These are phyloP conservation scores for Acrobasis repandana DNA, from an alignment of 2,888 invertebrate genomes.

Conservation along the genomic window DNA sequence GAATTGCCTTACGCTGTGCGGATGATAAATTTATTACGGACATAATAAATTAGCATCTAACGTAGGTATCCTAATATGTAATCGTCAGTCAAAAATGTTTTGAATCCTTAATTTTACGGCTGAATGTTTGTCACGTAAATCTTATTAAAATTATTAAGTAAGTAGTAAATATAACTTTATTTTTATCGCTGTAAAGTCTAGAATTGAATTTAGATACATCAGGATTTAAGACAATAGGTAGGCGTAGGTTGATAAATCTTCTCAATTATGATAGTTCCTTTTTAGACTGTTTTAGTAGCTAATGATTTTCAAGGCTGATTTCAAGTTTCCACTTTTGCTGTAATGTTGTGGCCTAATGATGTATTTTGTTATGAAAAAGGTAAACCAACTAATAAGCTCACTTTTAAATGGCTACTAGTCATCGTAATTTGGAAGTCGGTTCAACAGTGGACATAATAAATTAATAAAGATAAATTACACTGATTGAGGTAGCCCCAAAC, in stretches of 20 bases:
- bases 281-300: constrained; percentile 4
- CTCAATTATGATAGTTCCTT: background rate
- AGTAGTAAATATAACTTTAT: background rate
- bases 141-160: background rate
- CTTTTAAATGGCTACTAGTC: too few relatives aligned
- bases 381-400: background rate
- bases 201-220: background rate
- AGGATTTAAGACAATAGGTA: background rate
- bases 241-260: constrained; percentile 5
- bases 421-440: too few relatives aligned
- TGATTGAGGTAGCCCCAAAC: too few relatives aligned
- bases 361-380: background rate
- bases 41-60: background rate
- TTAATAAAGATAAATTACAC: too few relatives aligned
- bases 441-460: too few relatives aligned
- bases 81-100: constrained; percentile 12
- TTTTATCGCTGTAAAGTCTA: background rate
- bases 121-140: constrained; percentile 6
- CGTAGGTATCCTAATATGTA: constrained; percentile 5
- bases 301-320: background rate
- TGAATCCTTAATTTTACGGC: background rate
- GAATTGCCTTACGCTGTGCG: too few relatives aligned
- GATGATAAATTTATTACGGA: background rate
- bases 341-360: background rate
- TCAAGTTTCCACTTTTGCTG: background rate